Evolutionary conservation across 2,113 vertebrate species (phyloP).

Genomic region (Sebastes schlegelii): DNA sequence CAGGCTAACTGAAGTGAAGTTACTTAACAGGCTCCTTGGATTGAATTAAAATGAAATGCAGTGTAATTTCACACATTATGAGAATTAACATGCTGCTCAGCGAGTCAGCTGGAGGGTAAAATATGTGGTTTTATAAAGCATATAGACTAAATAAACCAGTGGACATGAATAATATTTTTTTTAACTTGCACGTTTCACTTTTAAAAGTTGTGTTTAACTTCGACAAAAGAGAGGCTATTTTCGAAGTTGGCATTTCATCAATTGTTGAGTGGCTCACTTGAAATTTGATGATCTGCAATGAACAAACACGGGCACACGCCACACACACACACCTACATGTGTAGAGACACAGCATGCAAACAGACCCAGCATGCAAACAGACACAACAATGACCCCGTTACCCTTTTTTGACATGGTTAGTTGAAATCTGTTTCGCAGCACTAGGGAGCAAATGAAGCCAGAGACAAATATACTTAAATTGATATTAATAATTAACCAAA

Average conservation of each 20-base stretch:
- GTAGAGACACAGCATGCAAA: slow-evolving; percentile 63
- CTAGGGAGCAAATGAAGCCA: neutral
- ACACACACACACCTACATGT: too few relatives aligned
- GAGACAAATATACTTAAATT: slow-evolving; percentile 7
- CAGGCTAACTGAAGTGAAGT: slow-evolving; percentile 15
- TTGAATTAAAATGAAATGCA: slow-evolving; percentile 28
- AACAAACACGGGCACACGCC: slow-evolving; percentile 42
- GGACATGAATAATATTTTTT: neutral
- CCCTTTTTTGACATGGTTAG: slow-evolving; percentile 40
- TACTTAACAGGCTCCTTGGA: slow-evolving; percentile 20
- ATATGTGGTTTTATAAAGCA: slow-evolving; percentile 10
- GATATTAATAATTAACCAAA: neutral
- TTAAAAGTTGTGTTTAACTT: neutral
- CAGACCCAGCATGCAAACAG: slow-evolving; percentile 70
- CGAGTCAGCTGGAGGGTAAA: slow-evolving; percentile 39
- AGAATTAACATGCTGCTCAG: slow-evolving; percentile 13
- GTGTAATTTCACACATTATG: slow-evolving; percentile 40
- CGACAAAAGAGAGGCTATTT: slow-evolving; percentile 22
- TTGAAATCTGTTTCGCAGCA: slow-evolving; percentile 14
- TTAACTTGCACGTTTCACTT: neutral
- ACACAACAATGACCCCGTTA: slow-evolving; percentile 45
- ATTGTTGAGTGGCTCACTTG: slow-evolving; percentile 37
- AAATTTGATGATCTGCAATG: slow-evolving; percentile 50
- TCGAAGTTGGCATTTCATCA: slow-evolving; percentile 39
- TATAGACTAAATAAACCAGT: slow-evolving; percentile 8